These are phyloP conservation scores for Balanococcus diminutus DNA, from an alignment of 2,888 invertebrate genomes.

Conservation along the genomic window DNA sequence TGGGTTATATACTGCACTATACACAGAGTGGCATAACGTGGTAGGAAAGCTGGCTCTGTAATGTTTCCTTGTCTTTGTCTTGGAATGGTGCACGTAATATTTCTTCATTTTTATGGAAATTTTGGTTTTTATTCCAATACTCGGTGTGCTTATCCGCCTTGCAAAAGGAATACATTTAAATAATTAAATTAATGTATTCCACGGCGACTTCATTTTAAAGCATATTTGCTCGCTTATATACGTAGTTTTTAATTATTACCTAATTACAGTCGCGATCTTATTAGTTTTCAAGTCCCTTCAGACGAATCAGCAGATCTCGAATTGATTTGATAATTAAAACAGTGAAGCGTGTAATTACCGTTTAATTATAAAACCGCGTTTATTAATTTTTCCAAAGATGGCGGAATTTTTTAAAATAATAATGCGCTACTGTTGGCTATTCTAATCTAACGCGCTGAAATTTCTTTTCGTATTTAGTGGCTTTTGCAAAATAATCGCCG, in stretches of 20 bases:
- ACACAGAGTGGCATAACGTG: background rate
- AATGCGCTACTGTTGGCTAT: background rate
- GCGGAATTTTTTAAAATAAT: background rate
- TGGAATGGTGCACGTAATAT: conserved; percentile 29
- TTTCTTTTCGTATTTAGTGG: too few relatives aligned
- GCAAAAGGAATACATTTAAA: conserved; percentile 26
- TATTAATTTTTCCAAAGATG: background rate
- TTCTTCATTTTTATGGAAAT: conserved; percentile 43
- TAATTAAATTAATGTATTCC: conserved; percentile 42
- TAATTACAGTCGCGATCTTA: conserved; percentile 7
- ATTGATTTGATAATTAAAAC: conserved; percentile 28
- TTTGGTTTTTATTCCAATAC: conserved; percentile 29
- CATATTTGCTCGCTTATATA: background rate
- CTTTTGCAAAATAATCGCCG: too few relatives aligned
- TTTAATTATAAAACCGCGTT: background rate
- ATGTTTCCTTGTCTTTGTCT: conserved; percentile 41
- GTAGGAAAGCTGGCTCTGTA: conserved; percentile 9
- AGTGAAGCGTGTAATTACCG: conserved; percentile 12
- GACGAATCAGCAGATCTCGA: background rate
- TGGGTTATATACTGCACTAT: background rate
- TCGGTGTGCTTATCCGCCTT: conserved; percentile 4
- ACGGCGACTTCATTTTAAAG: background rate
- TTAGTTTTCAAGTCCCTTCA: conserved; percentile 8
- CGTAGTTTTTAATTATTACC: conserved; percentile 28
- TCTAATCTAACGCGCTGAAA: background rate